Percentiles rank a stretch among this genome's conserved stretches.
phyloP scores from a whole-genome alignment of 2,888 invertebrate genomes.

The Leptopterna dolabrata region DNA sequence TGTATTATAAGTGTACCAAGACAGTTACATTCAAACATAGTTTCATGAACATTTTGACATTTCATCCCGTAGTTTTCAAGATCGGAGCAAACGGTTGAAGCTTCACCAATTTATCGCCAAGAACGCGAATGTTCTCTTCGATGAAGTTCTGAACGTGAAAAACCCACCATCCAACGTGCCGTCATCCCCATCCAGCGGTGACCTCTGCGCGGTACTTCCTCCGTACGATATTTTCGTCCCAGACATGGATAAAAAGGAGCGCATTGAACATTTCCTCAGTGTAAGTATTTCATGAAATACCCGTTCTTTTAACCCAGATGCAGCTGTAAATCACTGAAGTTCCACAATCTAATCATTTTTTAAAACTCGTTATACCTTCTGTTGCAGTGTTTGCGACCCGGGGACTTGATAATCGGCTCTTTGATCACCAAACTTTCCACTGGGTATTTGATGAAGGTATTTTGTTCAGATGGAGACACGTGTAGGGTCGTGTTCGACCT shows the following conservation, averaged over 20 bases:
- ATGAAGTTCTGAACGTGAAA: conserved; percentile 67
- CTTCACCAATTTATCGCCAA: conserved; percentile 89
- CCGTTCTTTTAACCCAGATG: too few species aligned
- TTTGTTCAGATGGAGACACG: conserved; percentile 84
- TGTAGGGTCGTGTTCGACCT: conserved; percentile 87
- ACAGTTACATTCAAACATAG: too few species aligned
- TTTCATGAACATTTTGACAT: too few species aligned
- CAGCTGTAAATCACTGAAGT: conserved; percentile 13
- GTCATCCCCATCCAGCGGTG: conserved; percentile 72
- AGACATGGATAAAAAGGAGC: conserved; percentile 80
- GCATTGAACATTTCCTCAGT: conserved; percentile 84
- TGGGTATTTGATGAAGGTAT: conserved; percentile 81
- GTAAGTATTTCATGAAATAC: conserved; percentile 73
- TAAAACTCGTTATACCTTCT: conserved; percentile 60
- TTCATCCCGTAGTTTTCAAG: conserved; percentile 73
- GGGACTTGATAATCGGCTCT: conserved; percentile 82
- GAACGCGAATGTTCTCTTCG: conserved; percentile 83
- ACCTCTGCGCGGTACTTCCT: conserved; percentile 79
- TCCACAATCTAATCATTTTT: too few species aligned
- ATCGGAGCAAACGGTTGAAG: conserved; percentile 84
- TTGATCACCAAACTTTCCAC: conserved; percentile 80
- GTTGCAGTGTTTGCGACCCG: conserved; percentile 66
- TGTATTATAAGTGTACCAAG: too few species aligned
- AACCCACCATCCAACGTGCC: conserved; percentile 68
- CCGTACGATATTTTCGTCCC: conserved; percentile 85